phyloP scores from a whole-genome alignment of 2,113 vertebrate genomes.

The Apodemus speciosus region DNA sequence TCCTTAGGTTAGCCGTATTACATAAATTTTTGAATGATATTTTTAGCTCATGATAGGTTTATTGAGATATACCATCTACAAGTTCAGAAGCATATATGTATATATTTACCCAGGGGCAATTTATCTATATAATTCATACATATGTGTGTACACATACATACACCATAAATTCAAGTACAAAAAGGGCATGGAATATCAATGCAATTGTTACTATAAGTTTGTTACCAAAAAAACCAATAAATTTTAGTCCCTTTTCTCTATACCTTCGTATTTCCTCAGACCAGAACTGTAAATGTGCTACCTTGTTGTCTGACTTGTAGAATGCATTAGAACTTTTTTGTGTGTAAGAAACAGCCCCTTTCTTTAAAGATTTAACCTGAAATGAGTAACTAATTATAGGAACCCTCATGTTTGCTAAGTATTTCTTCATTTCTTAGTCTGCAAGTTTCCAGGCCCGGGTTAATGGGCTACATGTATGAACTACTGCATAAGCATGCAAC shows the following conservation, averaged over 20 bases:
- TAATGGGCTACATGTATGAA: neutral
- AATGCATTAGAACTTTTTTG: conserved; percentile 7
- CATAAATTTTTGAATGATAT: neutral
- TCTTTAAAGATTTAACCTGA: conserved; percentile 62
- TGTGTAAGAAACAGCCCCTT: conserved; percentile 54
- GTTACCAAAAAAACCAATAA: neutral
- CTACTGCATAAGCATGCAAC: neutral
- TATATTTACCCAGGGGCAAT: neutral
- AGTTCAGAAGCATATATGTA: neutral
- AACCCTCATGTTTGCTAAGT: conserved; percentile 45
- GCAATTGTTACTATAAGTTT: conserved; percentile 12
- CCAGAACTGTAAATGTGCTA: conserved; percentile 44
- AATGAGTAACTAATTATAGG: conserved; percentile 50
- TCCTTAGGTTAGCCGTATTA: neutral
- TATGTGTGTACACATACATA: neutral
- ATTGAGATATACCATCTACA: neutral
- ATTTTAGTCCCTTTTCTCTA: neutral
- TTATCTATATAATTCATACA: neutral
- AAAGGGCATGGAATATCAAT: neutral
- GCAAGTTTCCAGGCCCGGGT: neutral
- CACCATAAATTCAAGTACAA: neutral
- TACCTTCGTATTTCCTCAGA: neutral
- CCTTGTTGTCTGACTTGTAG: neutral
- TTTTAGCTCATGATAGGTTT: neutral
- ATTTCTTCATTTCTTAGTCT: conserved; percentile 26